Evolutionary conservation across 2,888 invertebrate genomes (phyloP).

Genomic region (Parnassius mnemosyne): DNA sequence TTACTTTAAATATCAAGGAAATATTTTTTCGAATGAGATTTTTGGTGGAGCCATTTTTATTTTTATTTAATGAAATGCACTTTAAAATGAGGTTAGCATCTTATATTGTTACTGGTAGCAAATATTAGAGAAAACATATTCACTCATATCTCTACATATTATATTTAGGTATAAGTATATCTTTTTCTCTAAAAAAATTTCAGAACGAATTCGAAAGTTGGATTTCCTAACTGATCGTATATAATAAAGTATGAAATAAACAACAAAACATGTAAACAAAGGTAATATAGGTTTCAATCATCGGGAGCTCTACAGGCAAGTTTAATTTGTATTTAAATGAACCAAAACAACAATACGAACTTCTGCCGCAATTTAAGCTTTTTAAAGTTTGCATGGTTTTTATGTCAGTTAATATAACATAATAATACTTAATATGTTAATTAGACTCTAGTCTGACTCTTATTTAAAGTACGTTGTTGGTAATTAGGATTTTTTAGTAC

Average conservation of each 20-base stretch:
- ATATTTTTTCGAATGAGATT: too few species aligned
- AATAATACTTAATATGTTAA: slow-evolving; percentile 1
- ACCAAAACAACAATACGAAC: slow-evolving; percentile 5
- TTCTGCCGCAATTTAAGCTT: slow-evolving; percentile 15
- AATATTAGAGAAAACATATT: too few species aligned
- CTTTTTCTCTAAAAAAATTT: too few species aligned
- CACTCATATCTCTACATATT: too few species aligned
- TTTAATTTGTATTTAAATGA: slow-evolving; percentile 25
- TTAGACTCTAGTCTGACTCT: slow-evolving; percentile 4
- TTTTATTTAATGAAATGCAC: too few species aligned
- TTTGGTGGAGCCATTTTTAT: too few species aligned
- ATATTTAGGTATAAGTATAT: too few species aligned
- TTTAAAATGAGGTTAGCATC: too few species aligned
- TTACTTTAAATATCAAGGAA: too few species aligned
- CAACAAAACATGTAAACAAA: slow-evolving; percentile 55
- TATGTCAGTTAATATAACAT: slow-evolving; percentile 14
- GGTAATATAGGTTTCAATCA: slow-evolving; percentile 51
- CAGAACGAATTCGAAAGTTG: background rate
- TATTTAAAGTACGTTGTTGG: background rate
- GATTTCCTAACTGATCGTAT: slow-evolving; percentile 29
- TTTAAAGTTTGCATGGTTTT: slow-evolving; percentile 11
- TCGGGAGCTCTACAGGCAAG: slow-evolving; percentile 25
- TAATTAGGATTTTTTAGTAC: too few species aligned
- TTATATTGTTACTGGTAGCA: too few species aligned
- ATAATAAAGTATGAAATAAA: slow-evolving; percentile 31